Conservation (phyloP, 2,888 invertebrate species). For the Xanthostigma xanthostigma region DNA sequence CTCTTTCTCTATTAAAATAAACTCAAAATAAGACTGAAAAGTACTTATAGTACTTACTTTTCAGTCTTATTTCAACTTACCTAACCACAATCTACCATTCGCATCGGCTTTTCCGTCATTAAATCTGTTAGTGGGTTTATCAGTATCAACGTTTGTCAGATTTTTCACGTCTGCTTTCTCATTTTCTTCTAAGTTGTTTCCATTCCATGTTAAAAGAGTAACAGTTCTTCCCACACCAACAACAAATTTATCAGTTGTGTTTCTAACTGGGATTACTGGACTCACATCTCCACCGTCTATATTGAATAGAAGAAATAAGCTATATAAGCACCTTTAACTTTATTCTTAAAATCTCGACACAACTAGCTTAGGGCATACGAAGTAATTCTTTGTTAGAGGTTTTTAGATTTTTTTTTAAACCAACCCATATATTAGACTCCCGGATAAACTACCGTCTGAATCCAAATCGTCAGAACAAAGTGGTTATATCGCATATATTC, state of each 20-base stretch:
- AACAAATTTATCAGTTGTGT: constrained; percentile 23
- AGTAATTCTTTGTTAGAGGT: too few species aligned
- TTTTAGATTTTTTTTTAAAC: too few species aligned
- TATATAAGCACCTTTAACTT: too few species aligned
- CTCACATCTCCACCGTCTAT: constrained; percentile 23
- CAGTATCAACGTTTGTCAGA: constrained; percentile 30
- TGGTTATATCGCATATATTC: too few species aligned
- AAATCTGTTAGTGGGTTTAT: constrained; percentile 32
- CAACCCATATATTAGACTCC: too few species aligned
- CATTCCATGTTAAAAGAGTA: constrained; percentile 34
- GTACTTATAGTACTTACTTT: too few species aligned
- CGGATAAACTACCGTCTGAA: too few species aligned
- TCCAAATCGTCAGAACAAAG: too few species aligned
- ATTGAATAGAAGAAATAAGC: constrained; percentile 3
- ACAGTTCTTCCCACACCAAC: constrained; percentile 28
- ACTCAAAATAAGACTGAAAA: too few species aligned
- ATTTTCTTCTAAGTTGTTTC: constrained; percentile 16
- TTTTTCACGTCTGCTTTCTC: constrained; percentile 13
- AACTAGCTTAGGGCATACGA: too few species aligned
- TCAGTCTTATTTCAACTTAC: constrained; percentile 20
- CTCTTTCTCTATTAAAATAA: too few species aligned
- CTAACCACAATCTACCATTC: constrained; percentile 38
- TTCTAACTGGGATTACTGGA: constrained; percentile 28
- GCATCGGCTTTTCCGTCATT: constrained; percentile 47
- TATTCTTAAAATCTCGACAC: too few species aligned